Percentiles rank a stretch among this genome's conserved stretches.
phyloP scores from a whole-genome alignment of 2,113 vertebrate genomes.

The Macquaria australasica region DNA sequence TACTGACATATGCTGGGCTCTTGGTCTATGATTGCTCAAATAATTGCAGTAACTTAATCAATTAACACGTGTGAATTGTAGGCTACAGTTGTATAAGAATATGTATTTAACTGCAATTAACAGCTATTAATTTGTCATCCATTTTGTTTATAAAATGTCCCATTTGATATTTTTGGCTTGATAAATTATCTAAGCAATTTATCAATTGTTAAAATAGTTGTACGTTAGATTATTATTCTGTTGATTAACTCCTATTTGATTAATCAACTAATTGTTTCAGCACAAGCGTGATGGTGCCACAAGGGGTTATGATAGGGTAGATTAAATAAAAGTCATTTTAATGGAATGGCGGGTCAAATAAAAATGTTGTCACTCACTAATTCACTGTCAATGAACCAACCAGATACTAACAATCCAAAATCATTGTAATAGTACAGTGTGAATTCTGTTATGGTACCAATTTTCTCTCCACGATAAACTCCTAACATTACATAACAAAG shows the following conservation, averaged over 20 bases:
- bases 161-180: background rate
- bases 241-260: too few relatives aligned
- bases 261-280: background rate
- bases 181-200: background rate
- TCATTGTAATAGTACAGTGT: background rate
- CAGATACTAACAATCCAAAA: background rate
- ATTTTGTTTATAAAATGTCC: background rate
- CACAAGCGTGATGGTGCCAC: background rate
- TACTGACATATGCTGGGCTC: background rate
- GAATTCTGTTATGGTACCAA: background rate
- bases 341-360: background rate
- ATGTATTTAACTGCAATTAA: background rate
- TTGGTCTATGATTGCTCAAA: background rate
- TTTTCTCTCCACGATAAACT: background rate
- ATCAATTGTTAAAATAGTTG: background rate
- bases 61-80: background rate
- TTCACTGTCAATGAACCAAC: background rate
- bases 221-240: background rate
- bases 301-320: background rate
- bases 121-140: background rate
- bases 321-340: background rate
- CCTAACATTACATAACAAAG: background rate
- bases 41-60: background rate
- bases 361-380: background rate
- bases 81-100: background rate